phyloP scores from a whole-genome alignment of 2,113 vertebrate genomes.

The Mus musculus region GRCm39 chr7:22998501-22999000 shows the following conservation, averaged over 20 bases:
- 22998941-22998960: too few relatives aligned
- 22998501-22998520: neutral
- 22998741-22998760: neutral
- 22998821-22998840: too few relatives aligned
- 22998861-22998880: too few relatives aligned
- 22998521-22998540: neutral
- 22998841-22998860: too few relatives aligned
- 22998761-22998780: neutral
- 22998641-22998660: neutral
- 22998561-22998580: too few relatives aligned
- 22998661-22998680: neutral
- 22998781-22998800: too few relatives aligned
- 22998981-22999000: neutral
- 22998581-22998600: neutral
- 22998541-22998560: neutral
- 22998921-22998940: too few relatives aligned
- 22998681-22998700: neutral
- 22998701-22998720: neutral
- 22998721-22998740: neutral
- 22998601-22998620: neutral
- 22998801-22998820: too few relatives aligned
- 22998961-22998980: neutral
- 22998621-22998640: neutral
- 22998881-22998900: too few relatives aligned
- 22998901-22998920: too few relatives aligned